Conservation (phyloP, 2,888 invertebrate genomes). For the Hylaea fasciaria region DNA sequence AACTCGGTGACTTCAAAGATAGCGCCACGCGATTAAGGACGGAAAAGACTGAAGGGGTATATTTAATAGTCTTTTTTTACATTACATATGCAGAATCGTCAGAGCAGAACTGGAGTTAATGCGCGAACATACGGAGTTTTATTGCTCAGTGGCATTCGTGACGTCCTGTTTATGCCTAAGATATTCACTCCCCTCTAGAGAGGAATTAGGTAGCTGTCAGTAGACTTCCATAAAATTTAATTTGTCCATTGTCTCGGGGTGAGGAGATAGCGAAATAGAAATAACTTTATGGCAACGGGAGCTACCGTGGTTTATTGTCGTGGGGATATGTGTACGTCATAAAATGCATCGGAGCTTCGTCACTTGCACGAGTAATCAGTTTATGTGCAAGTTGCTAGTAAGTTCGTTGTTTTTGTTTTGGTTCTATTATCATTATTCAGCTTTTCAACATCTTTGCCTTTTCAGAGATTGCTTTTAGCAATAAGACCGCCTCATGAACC, state of each 20-base stretch:
- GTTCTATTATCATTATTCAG: too few species aligned
- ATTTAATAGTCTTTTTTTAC: conserved; percentile 67
- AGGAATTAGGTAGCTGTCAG: conserved; percentile 65
- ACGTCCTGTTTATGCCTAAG: conserved; percentile 73
- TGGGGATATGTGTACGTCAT: conserved; percentile 33
- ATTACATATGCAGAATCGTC: conserved; percentile 72
- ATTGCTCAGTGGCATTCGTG: conserved; percentile 61
- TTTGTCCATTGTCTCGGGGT: conserved; percentile 69
- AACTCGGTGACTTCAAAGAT: conserved; percentile 67
- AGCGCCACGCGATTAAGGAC: conserved; percentile 64
- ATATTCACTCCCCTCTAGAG: conserved; percentile 51
- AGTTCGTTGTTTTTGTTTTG: conserved; percentile 19
- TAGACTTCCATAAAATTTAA: conserved; percentile 76
- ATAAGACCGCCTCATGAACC: too few species aligned
- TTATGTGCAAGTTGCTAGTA: conserved; percentile 16
- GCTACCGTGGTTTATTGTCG: conserved; percentile 37
- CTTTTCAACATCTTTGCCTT: too few species aligned
- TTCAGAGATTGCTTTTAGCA: too few species aligned
- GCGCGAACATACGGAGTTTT: conserved; percentile 45
- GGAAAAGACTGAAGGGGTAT: conserved; percentile 62
- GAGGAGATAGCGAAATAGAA: conserved; percentile 43
- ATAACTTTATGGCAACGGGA: conserved; percentile 32
- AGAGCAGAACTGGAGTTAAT: conserved; percentile 68
- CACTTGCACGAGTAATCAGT: conserved; percentile 24
- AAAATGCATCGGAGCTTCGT: conserved; percentile 31